These are phyloP conservation scores for Cryptocephalus primarius DNA, from an alignment of 2,888 invertebrate species.

Conservation along the genomic window DNA sequence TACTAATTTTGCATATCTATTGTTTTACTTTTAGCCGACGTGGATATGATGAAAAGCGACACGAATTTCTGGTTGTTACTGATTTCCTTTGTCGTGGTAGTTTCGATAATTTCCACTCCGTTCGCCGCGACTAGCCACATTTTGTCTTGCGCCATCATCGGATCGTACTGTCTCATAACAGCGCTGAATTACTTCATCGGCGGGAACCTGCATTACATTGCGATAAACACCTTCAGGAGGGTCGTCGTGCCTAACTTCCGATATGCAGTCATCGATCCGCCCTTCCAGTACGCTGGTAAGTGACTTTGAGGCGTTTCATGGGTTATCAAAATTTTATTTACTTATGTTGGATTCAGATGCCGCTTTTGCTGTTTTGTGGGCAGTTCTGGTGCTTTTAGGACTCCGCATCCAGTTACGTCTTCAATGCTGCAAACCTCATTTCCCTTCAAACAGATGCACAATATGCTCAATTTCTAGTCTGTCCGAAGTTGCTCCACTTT, in stretches of 20 bases:
- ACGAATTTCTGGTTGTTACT: slow-evolving; percentile 56
- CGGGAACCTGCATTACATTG: slow-evolving; percentile 55
- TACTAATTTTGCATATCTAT: too few relatives aligned
- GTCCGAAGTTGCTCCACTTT: too few relatives aligned
- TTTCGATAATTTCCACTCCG: slow-evolving; percentile 30
- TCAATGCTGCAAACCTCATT: slow-evolving; percentile 48
- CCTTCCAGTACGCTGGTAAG: slow-evolving; percentile 50
- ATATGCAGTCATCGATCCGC: slow-evolving; percentile 46
- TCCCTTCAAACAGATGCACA: slow-evolving; percentile 41
- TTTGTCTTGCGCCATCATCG: slow-evolving; percentile 52
- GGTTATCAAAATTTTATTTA: background rate
- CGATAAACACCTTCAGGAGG: slow-evolving; percentile 55
- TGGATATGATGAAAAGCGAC: slow-evolving; percentile 39
- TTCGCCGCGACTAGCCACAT: slow-evolving; percentile 47
- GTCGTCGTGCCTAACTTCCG: slow-evolving; percentile 48
- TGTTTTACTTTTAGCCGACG: slow-evolving; percentile 39
- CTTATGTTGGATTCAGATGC: too few relatives aligned
- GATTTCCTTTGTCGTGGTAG: slow-evolving; percentile 24
- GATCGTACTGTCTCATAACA: slow-evolving; percentile 51
- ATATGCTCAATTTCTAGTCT: too few relatives aligned
- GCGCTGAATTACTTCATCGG: slow-evolving; percentile 55
- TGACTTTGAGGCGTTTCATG: slow-evolving; percentile 1
- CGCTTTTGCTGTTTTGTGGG: slow-evolving; percentile 38
- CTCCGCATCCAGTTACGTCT: slow-evolving; percentile 44
- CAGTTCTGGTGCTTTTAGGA: slow-evolving; percentile 41